Evolutionary conservation across 2,797 vertebrate species (phyloP).

Genomic region (Emydoidea blandingii): DNA sequence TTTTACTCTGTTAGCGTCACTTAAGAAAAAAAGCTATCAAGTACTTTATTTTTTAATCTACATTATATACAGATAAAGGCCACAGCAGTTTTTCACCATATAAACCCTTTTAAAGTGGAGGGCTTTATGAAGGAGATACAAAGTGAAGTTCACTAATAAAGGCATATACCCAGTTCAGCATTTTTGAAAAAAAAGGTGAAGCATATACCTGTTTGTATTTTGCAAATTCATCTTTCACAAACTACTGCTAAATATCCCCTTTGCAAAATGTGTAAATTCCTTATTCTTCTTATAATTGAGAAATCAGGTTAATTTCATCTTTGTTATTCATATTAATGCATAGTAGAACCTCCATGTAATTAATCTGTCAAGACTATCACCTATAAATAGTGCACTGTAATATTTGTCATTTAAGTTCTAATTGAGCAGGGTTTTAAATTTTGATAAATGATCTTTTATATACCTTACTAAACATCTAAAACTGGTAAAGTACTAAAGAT

Average conservation of each 20-base stretch:
- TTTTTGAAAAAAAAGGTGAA: constrained; percentile 49
- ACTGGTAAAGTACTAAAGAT: constrained; percentile 56
- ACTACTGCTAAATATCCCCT: not conserved
- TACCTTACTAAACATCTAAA: not conserved
- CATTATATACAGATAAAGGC: constrained; percentile 88
- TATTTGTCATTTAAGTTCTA: rapidly evolving
- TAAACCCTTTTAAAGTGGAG: constrained; percentile 85
- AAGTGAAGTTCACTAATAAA: constrained; percentile 78
- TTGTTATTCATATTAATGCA: rapidly evolving
- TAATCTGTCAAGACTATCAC: rapidly evolving
- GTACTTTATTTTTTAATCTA: constrained; percentile 85
- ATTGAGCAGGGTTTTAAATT: not conserved
- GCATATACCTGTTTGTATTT: not conserved
- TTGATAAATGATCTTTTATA: not conserved
- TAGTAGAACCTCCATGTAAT: rapidly evolving
- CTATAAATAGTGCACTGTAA: rapidly evolving
- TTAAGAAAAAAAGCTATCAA: constrained; percentile 84
- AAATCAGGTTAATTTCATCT: not conserved
- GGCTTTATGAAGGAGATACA: constrained; percentile 79
- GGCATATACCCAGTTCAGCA: constrained; percentile 75
- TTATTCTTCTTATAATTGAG: rapidly evolving
- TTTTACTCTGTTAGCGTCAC: constrained; percentile 41
- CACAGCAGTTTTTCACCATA: constrained; percentile 88
- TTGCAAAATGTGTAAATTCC: too few species aligned
- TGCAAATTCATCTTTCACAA: not conserved